Base-by-base conservation (phyloP, 2,888 invertebrate genomes). In the Stramonita haemastoma region DNA sequence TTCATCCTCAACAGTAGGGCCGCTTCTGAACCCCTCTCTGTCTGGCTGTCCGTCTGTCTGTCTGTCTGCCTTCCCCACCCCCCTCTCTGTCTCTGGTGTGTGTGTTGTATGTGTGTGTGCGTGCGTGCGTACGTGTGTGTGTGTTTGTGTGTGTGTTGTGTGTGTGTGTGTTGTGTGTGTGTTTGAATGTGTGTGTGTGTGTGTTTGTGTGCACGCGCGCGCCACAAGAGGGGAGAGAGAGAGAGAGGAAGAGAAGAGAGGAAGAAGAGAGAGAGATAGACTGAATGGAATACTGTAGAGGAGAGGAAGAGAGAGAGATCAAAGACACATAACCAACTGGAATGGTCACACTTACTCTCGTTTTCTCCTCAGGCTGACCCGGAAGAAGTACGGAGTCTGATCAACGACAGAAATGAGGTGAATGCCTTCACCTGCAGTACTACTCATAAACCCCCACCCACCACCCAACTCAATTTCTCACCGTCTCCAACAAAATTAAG, bases 1-100 rank as follows among this genome's bases (percentile, higher is more conserved):
- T 92, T 92, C 87, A 79, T 92, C 22, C 87, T 91, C n/a, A 90
- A 84, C 22, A 90, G 92, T 92, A 32, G 85, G 87, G 85, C 17
- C 19, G 26, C n/a, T 1, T 32, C 57, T 70, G 13, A 15, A 29
- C 17, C 81, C 32, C 19, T 81, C n/a, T 81, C 22, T 73, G 73
- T 73, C 22, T 73, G 73, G 8, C 22, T 73, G 73, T n/a, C 22
- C 2, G 73, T 73, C 22, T 73, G 73, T 73, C 22, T 73, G 22
- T 73, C 22, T 83, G 46, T 83, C n/a, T n/a, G n/a, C n/a, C n/a
- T n/a, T n/a, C n/a, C n/a, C n/a, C n/a, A n/a, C n/a, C n/a, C n/a
- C n/a, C n/a, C 32, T 79, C 32, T 6, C 2, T 77, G 73, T 77
- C 15, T 77, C 15, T 77, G 73, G 73, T 77, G 73, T 77, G 73